Evolutionary conservation across 2,797 vertebrate genomes (phyloP).

Genomic region (Thalassophryne amazonica): DNA sequence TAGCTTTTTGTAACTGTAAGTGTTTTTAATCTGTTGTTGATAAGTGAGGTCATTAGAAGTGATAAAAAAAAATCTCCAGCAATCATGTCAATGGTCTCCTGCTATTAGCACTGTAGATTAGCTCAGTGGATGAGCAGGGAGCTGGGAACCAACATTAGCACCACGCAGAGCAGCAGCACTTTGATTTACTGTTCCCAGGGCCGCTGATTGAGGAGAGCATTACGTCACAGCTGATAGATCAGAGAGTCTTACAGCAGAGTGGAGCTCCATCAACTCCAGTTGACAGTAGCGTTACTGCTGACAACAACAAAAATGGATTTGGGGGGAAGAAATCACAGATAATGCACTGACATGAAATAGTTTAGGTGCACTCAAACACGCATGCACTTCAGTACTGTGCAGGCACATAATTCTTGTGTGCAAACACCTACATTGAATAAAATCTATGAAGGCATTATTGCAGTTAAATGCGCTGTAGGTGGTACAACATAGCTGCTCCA

Average conservation of each 20-base stretch:
- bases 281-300: constrained; percentile 65
- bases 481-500: constrained; percentile 25
- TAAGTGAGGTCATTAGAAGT: constrained; percentile 56
- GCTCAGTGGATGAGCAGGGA: constrained; percentile 37
- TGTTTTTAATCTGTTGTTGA: constrained; percentile 51
- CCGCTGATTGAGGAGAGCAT: constrained; percentile 73
- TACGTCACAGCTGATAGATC: constrained; percentile 73
- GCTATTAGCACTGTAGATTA: constrained; percentile 58
- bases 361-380: constrained; percentile 29
- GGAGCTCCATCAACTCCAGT: constrained; percentile 68
- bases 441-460: constrained; percentile 39
- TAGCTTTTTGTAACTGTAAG: constrained; percentile 20
- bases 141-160: constrained; percentile 55
- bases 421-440: constrained; percentile 50
- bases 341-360: constrained; percentile 47
- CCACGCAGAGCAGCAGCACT: constrained; percentile 62
- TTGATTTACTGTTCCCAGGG: constrained; percentile 67
- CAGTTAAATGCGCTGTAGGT: constrained; percentile 36
- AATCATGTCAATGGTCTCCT: constrained; percentile 38
- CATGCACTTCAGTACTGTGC: constrained; percentile 26
- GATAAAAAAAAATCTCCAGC: constrained; percentile 58
- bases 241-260: constrained; percentile 61
- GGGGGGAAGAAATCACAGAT: constrained; percentile 34
- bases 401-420: constrained; percentile 35
- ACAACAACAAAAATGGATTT: constrained; percentile 61